These are phyloP conservation scores for Ommatoiulus sabulosus DNA, from an alignment of 2,888 invertebrate species.

Conservation along the genomic window DNA sequence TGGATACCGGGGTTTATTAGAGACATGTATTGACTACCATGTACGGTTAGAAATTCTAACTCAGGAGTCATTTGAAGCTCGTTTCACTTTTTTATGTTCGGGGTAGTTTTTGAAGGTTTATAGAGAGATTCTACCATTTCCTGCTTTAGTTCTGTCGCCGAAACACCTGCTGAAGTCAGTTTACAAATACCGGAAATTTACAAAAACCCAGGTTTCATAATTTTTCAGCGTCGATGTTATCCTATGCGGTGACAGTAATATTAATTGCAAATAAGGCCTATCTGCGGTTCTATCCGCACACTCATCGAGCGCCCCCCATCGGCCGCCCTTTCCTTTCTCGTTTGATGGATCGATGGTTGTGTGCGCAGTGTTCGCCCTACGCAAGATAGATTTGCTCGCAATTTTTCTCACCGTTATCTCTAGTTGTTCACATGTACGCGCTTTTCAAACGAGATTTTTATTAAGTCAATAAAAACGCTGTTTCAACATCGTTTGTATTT, in stretches of 20 bases:
- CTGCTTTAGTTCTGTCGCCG: too few species aligned
- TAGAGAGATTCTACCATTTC: too few species aligned
- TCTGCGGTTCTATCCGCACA: not conserved
- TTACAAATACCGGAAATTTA: too few species aligned
- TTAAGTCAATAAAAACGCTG: not conserved
- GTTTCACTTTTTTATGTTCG: too few species aligned
- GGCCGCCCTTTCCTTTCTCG: not conserved
- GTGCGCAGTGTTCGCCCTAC: slow-evolving; percentile 3
- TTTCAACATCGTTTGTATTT: slow-evolving; percentile 11
- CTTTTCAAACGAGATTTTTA: slow-evolving; percentile 36
- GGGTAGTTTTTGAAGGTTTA: too few species aligned
- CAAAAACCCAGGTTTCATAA: not conserved
- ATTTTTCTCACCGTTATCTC: slow-evolving; percentile 19
- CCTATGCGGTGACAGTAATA: not conserved
- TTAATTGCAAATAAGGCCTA: not conserved
- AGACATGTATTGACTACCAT: too few species aligned
- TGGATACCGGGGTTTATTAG: too few species aligned
- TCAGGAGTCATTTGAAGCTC: too few species aligned
- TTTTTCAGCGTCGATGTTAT: not conserved
- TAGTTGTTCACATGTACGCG: not conserved
- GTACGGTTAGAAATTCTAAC: too few species aligned
- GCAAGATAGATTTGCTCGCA: not conserved
- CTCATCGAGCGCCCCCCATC: not conserved
- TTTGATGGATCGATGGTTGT: slow-evolving; percentile 23
- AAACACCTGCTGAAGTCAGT: too few species aligned